Evolutionary conservation across 2,888 invertebrate genomes (phyloP), one percentile per base, ranked within the genome.

Genomic region (Diadegma fenestrale): DNA sequence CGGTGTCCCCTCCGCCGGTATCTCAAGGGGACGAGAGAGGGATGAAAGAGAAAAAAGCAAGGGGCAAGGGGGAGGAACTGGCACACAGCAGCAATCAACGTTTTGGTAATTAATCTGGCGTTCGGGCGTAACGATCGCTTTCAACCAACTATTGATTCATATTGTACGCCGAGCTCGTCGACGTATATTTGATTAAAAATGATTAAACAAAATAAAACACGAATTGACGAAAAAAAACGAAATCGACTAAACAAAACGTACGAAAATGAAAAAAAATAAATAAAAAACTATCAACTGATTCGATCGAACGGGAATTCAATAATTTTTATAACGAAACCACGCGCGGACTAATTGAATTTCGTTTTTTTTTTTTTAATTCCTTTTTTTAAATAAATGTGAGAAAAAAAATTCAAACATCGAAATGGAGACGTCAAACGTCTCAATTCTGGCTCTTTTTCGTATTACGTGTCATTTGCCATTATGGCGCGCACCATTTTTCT

Each of bases 71-170:
- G 58, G 72, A n/a, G 33, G 72, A 33, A 64, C 58, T 58, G 51
- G 64, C 64, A 33, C 51, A 63, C 37, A 26, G 72, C 78, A 79
- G 85, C 78, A 85, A 85, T 85, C 85, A 85, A 85, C 85, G 85
- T 79, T 78, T 85, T 78, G 81, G 81, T 82, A 82, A 85, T 82
- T 85, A 85, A 85, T 85, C 84, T 76, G 77, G 80, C 80, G 73
- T 84, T 79, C 85, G 81, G 64, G 81, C 81, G 75, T 85, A 79
- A 82, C 81, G 81, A 82, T 81, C 81, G 75, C 69, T 75, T 78
- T 79, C 81, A 73, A 81, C 78, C 77, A 51, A 77, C 80, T 81
- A 73, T 81, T 81, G 78, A 84, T 78, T 84, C 84, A 68, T 33
- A 17, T 6, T 19, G 26, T 63, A 45, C 73, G 61, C 48, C 37